Percentiles rank a stretch among this genome's conserved stretches.
phyloP scores from a whole-genome alignment of 2,113 vertebrate species.

The Sakesphorus luctuosus region DNA sequence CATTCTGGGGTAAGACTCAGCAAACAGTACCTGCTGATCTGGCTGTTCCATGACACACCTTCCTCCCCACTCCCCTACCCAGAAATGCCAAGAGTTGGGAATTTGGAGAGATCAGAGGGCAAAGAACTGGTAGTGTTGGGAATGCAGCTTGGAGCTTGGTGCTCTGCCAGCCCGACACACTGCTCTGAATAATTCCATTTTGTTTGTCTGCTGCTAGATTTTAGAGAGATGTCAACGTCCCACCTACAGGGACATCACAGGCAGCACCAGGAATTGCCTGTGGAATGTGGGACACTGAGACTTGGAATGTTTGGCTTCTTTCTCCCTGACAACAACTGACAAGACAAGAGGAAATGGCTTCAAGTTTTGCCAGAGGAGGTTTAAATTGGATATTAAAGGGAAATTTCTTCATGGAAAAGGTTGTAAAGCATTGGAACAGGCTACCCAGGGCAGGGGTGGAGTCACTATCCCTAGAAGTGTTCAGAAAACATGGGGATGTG shows the following conservation, averaged over 20 bases:
- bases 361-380: neutral
- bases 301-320: neutral
- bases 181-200: neutral
- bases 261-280: neutral
- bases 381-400: neutral
- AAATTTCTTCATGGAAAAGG: neutral
- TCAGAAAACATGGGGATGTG: neutral
- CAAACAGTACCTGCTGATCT: neutral
- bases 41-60: fast-evolving
- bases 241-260: neutral
- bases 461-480: neutral
- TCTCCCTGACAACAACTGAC: neutral
- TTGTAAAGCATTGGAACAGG: neutral
- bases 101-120: neutral
- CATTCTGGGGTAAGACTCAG: fast-evolving
- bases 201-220: neutral
- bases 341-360: neutral
- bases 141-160: neutral
- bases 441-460: neutral
- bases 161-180: neutral
- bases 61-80: neutral
- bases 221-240: neutral
- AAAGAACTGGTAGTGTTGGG: neutral
- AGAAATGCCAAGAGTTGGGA: neutral
- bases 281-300: neutral